Percentiles rank a stretch among this genome's conserved stretches.
Evolutionary conservation across 2,797 vertebrate genomes (phyloP).

Genomic region (Lepilemur ruficaudatus): DNA sequence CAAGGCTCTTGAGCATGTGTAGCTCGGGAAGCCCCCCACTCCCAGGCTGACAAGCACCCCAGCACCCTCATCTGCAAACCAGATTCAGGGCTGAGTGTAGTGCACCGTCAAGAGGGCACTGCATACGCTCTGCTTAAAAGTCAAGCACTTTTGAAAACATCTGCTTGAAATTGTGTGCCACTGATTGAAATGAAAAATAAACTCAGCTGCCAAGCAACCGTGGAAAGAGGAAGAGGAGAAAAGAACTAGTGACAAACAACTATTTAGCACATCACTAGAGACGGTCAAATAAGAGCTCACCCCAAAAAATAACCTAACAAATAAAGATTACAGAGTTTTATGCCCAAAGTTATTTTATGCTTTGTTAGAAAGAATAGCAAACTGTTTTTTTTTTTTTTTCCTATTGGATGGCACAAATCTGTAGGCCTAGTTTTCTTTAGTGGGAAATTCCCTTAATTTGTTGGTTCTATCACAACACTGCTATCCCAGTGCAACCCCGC

Average conservation of each 20-base stretch:
- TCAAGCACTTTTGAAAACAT: conserved; percentile 75
- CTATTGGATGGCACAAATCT: neutral
- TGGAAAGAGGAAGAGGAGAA: neutral
- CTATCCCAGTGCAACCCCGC: too few species aligned
- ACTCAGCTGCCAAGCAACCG: conserved; percentile 61
- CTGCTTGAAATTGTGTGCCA: conserved; percentile 67
- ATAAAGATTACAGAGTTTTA: neutral
- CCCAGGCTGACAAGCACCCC: neutral
- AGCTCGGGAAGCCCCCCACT: neutral
- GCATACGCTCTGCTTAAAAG: conserved; percentile 64
- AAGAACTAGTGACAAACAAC: conserved; percentile 53
- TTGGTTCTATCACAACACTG: neutral
- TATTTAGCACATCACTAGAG: conserved; percentile 9
- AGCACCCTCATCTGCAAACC: conserved; percentile 66
- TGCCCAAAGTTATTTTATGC: conserved; percentile 8
- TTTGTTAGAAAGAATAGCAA: neutral
- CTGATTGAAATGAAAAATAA: conserved; percentile 73
- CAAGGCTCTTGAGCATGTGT: neutral
- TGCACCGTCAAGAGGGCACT: conserved; percentile 29
- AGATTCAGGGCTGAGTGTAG: conserved; percentile 16
- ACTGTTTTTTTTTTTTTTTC: neutral
- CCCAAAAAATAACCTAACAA: neutral
- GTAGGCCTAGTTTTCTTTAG: neutral
- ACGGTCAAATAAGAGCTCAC: neutral
- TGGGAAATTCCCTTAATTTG: neutral